These are phyloP conservation scores for Drosophila trapezifrons DNA, from an alignment of 1,140 invertebrate genomes.

Conservation along the genomic window DNA sequence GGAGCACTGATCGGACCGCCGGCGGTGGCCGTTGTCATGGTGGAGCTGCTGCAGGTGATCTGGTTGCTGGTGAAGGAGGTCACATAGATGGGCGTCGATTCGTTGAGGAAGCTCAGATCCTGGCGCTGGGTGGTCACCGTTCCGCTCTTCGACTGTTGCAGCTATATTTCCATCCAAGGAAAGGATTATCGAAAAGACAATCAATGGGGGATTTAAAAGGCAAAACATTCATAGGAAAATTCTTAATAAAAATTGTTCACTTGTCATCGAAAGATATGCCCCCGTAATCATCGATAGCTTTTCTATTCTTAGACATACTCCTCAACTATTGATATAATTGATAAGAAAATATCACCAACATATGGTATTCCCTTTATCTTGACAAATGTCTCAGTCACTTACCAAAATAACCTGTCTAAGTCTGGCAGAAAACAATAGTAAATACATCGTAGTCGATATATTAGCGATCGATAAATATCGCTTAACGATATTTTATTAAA, in stretches of 20 bases:
- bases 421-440: not conserved
- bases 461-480: not conserved
- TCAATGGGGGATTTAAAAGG: not conserved
- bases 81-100: constrained; percentile 89
- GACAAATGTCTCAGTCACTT: not conserved
- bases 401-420: not conserved
- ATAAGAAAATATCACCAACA: constrained; percentile 6
- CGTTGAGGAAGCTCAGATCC: constrained; percentile 85
- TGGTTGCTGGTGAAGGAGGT: constrained; percentile 89
- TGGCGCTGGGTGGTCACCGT: constrained; percentile 85
- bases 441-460: not conserved
- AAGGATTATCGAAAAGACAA: not conserved
- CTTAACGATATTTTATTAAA: no score
- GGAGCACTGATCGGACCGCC: constrained; percentile 75
- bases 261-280: not conserved
- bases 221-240: not conserved
- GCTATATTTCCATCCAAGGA: constrained; percentile 24
- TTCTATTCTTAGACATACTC: not conserved
- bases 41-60: constrained; percentile 85
- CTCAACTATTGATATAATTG: constrained; percentile 1
- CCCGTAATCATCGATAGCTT: not conserved
- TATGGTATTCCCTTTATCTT: constrained; percentile 6
- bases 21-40: constrained; percentile 85
- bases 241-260: not conserved
- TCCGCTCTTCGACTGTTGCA: constrained; percentile 84